A percentile compares a stretch with the other conserved stretches of the same genome.
These are phyloP conservation scores for Umimayanthus kanabou DNA, from an alignment of 92 coral and sea anemone genomes.

Conservation along the genomic window DNA sequence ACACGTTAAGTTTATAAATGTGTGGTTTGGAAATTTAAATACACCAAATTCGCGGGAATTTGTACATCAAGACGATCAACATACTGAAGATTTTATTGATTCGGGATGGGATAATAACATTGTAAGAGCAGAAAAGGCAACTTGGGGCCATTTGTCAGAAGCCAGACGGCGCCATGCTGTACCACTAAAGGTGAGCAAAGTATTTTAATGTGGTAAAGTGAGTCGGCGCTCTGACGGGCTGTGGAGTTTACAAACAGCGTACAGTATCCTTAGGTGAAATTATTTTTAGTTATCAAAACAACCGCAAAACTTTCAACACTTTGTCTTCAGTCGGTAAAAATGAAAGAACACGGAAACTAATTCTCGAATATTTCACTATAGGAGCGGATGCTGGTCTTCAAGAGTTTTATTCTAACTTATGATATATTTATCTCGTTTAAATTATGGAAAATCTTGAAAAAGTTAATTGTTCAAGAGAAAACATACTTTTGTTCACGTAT, in stretches of 20 bases:
- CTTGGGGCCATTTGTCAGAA: constrained; percentile 3
- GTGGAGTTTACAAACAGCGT: not conserved
- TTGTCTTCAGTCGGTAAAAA: not conserved
- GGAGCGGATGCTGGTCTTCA: not conserved
- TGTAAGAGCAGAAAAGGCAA: not conserved
- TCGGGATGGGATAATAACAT: constrained; percentile 9
- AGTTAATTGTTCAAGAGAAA: not conserved
- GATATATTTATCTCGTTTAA: not conserved
- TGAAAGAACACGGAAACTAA: not conserved
- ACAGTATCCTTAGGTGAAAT: not conserved
- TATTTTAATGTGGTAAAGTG: not conserved
- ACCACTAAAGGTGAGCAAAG: constrained; percentile 30
- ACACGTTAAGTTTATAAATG: constrained; percentile 42
- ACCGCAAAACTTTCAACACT: not conserved
- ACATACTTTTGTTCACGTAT: not conserved
- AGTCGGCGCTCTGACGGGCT: not conserved
- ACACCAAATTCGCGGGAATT: constrained; percentile 33
- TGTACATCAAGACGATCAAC: not conserved
- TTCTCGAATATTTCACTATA: not conserved
- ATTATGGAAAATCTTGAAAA: not conserved
- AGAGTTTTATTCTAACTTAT: not conserved
- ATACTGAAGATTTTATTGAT: constrained; percentile 2
- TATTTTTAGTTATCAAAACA: not conserved
- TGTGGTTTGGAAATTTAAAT: constrained; percentile 38
- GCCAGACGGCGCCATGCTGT: not conserved